A percentile compares a stretch with the other conserved stretches of the same genome.
phyloP scores from a whole-genome alignment of 2,888 invertebrate species.

The Phorcus lineatus region DNA sequence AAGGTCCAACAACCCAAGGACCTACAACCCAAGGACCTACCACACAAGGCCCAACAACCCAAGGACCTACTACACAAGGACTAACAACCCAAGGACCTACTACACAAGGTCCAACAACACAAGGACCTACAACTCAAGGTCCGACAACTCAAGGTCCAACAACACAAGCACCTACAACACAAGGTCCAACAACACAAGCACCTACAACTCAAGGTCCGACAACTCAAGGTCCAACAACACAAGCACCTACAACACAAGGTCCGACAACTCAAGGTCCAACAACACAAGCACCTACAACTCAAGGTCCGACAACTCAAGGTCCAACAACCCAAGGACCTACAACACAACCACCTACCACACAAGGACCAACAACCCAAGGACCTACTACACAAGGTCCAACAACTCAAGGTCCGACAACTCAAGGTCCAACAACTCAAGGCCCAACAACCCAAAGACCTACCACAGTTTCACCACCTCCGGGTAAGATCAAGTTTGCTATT shows the following conservation, averaged over 20 bases:
- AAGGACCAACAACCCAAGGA: not conserved
- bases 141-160: slow-evolving; percentile 9
- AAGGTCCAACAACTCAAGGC: slow-evolving; percentile 14
- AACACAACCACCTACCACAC: slow-evolving; percentile 10
- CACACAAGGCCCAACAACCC: slow-evolving; percentile 23
- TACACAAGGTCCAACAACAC: slow-evolving; percentile 20
- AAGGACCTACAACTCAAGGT: not conserved
- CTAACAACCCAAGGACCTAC: slow-evolving; percentile 5
- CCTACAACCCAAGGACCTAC: slow-evolving; percentile 24
- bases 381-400: not conserved
- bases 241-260: slow-evolving; percentile 14
- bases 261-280: not conserved
- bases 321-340: slow-evolving; percentile 18
- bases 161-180: slow-evolving; percentile 13
- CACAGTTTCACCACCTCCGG: not conserved
- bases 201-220: slow-evolving; percentile 13
- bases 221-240: not conserved
- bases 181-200: not conserved
- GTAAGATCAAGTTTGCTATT: too few relatives aligned
- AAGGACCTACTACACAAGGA: not conserved
- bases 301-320: not conserved
- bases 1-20: not conserved
- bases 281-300: not conserved
- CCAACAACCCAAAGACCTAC: slow-evolving; percentile 6
- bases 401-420: slow-evolving; percentile 15